Conservation (phyloP, 2,888 invertebrate genomes). For the Disparrhopalites patrizii region DNA sequence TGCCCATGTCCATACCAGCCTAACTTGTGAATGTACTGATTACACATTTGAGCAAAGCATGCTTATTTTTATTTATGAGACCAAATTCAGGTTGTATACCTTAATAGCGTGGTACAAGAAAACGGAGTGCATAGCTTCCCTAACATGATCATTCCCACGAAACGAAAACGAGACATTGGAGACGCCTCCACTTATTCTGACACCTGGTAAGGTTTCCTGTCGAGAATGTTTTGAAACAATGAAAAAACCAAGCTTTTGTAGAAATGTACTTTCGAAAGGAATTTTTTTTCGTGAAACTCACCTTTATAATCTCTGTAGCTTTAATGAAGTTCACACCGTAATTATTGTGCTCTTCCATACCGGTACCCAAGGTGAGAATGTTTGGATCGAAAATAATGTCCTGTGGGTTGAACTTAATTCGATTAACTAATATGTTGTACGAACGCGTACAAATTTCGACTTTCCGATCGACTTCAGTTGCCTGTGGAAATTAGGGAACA, state of each 20-base stretch:
- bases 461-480: constrained; percentile 56
- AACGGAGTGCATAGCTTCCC: constrained; percentile 59
- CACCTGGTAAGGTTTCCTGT: constrained; percentile 51
- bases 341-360: constrained; percentile 58
- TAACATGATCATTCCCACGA: constrained; percentile 57
- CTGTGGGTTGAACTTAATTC: constrained; percentile 56
- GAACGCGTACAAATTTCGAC: constrained; percentile 58
- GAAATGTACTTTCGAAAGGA: neutral
- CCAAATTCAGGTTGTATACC: constrained; percentile 47
- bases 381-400: constrained; percentile 62
- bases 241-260: neutral
- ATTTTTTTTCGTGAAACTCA: constrained; percentile 39
- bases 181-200: constrained; percentile 58
- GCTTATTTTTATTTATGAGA: neutral
- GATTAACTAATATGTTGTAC: constrained; percentile 55
- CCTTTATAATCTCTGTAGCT: constrained; percentile 56
- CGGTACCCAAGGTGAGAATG: constrained; percentile 60
- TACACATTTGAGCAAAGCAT: too few species aligned
- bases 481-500: constrained; percentile 49
- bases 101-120: constrained; percentile 60
- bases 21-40: too few species aligned
- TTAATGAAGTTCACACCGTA: constrained; percentile 58
- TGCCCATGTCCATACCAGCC: constrained; percentile 60
- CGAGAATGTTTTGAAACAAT: neutral
- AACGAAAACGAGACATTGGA: constrained; percentile 61